These are phyloP conservation scores for Sibirionetta formosa DNA, from an alignment of 2,797 vertebrate species.

Conservation along the genomic window DNA sequence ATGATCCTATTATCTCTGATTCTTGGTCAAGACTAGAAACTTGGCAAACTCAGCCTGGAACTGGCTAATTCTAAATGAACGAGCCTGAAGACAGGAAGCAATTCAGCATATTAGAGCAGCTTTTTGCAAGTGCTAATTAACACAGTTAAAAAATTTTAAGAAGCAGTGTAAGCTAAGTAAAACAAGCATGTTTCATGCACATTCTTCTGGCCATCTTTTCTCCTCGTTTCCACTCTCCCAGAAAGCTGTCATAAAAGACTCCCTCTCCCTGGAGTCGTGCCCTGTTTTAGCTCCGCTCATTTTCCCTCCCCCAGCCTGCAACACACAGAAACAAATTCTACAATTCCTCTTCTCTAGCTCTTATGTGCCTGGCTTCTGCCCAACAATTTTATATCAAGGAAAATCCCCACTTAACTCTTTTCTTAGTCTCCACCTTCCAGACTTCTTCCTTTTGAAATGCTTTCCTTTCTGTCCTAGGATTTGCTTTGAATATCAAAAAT, in stretches of 20 bases:
- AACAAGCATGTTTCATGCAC: constrained; percentile 34
- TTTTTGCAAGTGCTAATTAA: constrained; percentile 56
- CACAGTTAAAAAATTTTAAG: neutral
- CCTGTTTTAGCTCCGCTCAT: constrained; percentile 43
- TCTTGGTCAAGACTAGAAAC: neutral
- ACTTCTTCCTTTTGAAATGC: neutral
- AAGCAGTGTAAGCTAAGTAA: constrained; percentile 29
- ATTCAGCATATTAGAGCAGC: neutral
- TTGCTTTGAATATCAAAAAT: neutral
- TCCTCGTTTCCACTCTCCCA: constrained; percentile 34
- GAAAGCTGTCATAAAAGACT: constrained; percentile 62
- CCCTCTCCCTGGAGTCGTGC: constrained; percentile 16
- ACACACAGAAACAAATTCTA: constrained; percentile 38
- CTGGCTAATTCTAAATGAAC: neutral
- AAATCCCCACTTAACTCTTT: constrained; percentile 8
- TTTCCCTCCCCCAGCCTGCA: constrained; percentile 42
- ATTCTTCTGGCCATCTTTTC: constrained; percentile 55
- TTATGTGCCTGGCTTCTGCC: constrained; percentile 7
- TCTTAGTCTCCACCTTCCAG: neutral
- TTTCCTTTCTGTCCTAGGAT: neutral
- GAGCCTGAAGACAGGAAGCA: constrained; percentile 21
- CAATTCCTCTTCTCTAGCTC: constrained; percentile 14
- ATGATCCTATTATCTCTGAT: neutral
- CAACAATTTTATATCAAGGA: constrained; percentile 35
- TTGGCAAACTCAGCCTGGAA: neutral